These are phyloP conservation scores for Lacanobia oleracea DNA, from an alignment of 2,888 invertebrate genomes.

Conservation along the genomic window DNA sequence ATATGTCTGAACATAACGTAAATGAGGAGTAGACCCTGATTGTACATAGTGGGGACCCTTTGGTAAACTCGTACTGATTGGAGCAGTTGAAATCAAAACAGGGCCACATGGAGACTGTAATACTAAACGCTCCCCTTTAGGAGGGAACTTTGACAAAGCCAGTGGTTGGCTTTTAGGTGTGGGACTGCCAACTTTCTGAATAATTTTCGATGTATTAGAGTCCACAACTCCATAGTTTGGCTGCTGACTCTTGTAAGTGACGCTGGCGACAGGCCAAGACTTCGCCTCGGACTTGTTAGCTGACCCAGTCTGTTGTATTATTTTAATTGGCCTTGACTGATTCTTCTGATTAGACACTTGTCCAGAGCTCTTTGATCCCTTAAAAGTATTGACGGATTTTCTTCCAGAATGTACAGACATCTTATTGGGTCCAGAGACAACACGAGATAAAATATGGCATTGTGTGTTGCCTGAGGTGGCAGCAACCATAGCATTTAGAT, in stretches of 20 bases:
- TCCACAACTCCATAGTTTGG: slow-evolving; percentile 81
- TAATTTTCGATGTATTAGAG: slow-evolving; percentile 83
- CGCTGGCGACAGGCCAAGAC: slow-evolving; percentile 84
- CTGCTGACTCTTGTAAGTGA: slow-evolving; percentile 84
- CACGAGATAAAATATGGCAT: slow-evolving; percentile 87
- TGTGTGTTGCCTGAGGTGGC: slow-evolving; percentile 84
- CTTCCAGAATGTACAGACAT: slow-evolving; percentile 87
- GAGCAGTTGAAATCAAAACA: slow-evolving; percentile 85
- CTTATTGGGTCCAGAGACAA: slow-evolving; percentile 88
- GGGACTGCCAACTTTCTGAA: slow-evolving; percentile 87
- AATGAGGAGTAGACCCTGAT: slow-evolving; percentile 85
- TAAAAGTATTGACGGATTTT: slow-evolving; percentile 83
- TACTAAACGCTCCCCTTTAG: slow-evolving; percentile 84
- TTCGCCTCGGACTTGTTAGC: slow-evolving; percentile 84
- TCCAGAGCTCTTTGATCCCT: slow-evolving; percentile 81
- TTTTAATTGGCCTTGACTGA: slow-evolving; percentile 89
- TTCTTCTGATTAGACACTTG: slow-evolving; percentile 82
- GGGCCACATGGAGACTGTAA: slow-evolving; percentile 87
- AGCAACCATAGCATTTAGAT: slow-evolving; percentile 85
- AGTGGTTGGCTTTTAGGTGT: slow-evolving; percentile 80
- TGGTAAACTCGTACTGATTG: slow-evolving; percentile 80
- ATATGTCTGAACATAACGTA: slow-evolving; percentile 87
- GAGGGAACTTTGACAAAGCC: slow-evolving; percentile 79
- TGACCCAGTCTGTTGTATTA: slow-evolving; percentile 88
- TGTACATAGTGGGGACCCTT: slow-evolving; percentile 89